Percentiles rank a stretch among this genome's conserved stretches.
phyloP scores from a whole-genome alignment of 2,797 vertebrate species.

The Melanotaenia nigrans region DNA sequence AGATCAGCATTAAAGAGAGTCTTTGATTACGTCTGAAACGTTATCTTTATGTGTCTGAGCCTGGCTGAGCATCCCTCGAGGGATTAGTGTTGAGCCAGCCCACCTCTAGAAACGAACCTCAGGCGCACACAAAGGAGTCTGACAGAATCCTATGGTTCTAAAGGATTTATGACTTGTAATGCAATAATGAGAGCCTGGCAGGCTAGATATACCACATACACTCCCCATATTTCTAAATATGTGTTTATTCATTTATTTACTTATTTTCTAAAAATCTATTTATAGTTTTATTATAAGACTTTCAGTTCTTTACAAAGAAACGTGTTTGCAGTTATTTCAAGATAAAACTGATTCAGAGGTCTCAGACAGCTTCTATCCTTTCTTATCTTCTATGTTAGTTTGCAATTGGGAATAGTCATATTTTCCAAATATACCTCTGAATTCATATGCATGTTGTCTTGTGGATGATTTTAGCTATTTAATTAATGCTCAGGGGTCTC shows the following conservation, averaged over 20 bases:
- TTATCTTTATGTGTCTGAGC: constrained; percentile 65
- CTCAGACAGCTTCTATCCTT: too few relatives aligned
- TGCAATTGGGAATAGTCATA: neutral
- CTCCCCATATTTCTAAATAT: neutral
- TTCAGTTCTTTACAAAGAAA: neutral
- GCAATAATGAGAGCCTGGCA: neutral
- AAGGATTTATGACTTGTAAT: constrained; percentile 28
- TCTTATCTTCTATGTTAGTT: neutral
- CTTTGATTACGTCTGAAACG: constrained; percentile 76
- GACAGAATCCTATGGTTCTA: constrained; percentile 45
- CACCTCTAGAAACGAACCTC: constrained; percentile 61
- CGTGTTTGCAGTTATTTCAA: too few relatives aligned
- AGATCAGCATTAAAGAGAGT: constrained; percentile 69
- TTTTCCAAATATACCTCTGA: neutral
- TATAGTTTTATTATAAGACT: neutral
- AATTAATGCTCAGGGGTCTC: too few relatives aligned
- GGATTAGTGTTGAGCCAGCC: constrained; percentile 68
- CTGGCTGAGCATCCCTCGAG: constrained; percentile 64
- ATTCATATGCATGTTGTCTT: neutral
- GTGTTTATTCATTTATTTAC: neutral
- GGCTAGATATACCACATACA: neutral
- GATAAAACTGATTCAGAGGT: too few relatives aligned
- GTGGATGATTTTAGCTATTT: neutral
- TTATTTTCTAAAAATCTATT: neutral
- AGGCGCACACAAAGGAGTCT: constrained; percentile 57